A percentile compares a stretch with the other conserved stretches of the same genome.
Evolutionary conservation across 53 echinoderm and acorn worm genomes (phyloP).

Genomic region (Astropecten irregularis): DNA sequence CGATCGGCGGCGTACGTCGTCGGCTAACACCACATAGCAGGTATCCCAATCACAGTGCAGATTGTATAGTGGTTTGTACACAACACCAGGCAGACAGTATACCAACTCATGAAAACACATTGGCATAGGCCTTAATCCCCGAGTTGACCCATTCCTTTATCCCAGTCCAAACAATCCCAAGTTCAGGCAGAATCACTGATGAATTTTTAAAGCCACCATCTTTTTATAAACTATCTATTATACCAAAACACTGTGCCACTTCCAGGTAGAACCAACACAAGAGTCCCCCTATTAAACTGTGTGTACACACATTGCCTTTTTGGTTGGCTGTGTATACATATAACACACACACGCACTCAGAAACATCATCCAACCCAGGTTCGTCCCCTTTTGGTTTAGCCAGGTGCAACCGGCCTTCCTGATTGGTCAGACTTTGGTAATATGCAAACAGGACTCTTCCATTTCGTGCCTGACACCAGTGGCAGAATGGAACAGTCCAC

Average conservation of each 20-base stretch:
- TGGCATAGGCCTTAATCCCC: conserved; percentile 34
- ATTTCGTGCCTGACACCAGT: neutral
- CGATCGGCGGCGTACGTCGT: too few species aligned
- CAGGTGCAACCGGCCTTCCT: conserved; percentile 7
- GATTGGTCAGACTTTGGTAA: conserved; percentile 36
- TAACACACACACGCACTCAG: conserved; percentile 25
- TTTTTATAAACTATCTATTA: conserved; percentile 45
- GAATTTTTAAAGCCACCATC: conserved; percentile 21
- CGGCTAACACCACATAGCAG: too few species aligned
- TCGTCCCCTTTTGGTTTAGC: conserved; percentile 1
- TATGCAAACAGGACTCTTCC: conserved; percentile 49
- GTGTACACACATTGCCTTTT: neutral
- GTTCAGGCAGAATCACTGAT: conserved; percentile 26
- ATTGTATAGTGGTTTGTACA: too few species aligned
- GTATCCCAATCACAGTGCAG: neutral
- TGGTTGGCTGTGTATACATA: neutral
- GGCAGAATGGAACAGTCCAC: conserved; percentile 38
- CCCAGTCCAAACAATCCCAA: conserved; percentile 42
- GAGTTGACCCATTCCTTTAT: conserved; percentile 40
- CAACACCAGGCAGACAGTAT: too few species aligned
- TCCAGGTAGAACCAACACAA: neutral
- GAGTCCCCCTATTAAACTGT: neutral
- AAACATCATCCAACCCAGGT: neutral
- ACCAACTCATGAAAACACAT: too few species aligned
- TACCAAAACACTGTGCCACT: neutral